Evolutionary conservation across 2,888 invertebrate genomes (phyloP), one percentile per base, ranked within the genome.

Genomic region (Synergus gifuensis): DNA sequence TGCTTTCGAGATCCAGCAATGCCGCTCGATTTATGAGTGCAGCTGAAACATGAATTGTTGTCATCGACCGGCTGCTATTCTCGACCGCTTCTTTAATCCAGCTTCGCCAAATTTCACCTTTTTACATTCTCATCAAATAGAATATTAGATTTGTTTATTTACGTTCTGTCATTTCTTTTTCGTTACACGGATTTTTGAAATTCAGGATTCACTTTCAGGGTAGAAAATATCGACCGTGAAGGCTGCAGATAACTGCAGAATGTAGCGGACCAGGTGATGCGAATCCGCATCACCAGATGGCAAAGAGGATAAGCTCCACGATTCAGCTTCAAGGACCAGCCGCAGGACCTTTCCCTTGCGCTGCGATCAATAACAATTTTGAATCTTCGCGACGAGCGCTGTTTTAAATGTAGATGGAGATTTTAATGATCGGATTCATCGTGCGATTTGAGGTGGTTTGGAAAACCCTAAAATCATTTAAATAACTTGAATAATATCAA

Each of bases 261-360:
- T 81, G 79, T 83, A 85, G 85, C 83, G 87, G 87, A 82, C 66
- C 86, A 85, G 86, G 85, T 87, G 87, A 89, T 91, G 85, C 89
- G 83, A 80, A 81, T 79, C 79, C 79, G 84, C 85, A 88, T 92
- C 92, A 88, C 90, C 88, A 92, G 92, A 92, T 92, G 92, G 92
- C 92, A 89, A 90, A 87, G 87, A 85, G 87, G 88, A 89, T 88
- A 83, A 87, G 88, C 89, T 88, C 89, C 86, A 67, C 36, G 76
- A 78, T 80, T 64, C 49, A 67, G 76, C 76, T 84, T 83, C 79
- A 28, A 46, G 22, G 78, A 44, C 64, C 83, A 79, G 76, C 80
- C 84, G 82, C 82, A 77, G 58, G 62, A 67, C 78, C 79, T 81
- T 81, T 76, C 78, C n/a, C 60, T 66, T 78, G 81, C 82, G 83